These are phyloP conservation scores for Megalurothrips usitatus DNA, from an alignment of 2,888 invertebrate genomes.

Conservation along the genomic window DNA sequence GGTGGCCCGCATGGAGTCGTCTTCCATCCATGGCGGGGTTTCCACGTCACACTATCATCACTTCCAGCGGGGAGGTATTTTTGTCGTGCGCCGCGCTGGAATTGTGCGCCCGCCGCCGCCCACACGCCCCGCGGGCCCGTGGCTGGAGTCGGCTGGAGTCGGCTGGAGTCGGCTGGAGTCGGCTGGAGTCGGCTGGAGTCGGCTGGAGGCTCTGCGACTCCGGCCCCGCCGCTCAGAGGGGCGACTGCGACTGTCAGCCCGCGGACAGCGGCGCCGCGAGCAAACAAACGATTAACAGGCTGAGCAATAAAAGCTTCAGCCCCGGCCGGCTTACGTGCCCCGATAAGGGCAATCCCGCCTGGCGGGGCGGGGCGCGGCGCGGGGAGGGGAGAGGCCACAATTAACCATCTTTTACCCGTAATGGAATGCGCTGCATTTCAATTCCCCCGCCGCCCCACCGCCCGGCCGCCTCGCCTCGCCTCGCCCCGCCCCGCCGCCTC, in stretches of 20 bases:
- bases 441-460: not conserved
- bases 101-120: too few species aligned
- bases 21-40: too few species aligned
- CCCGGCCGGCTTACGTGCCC: not conserved
- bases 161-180: too few species aligned
- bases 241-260: not conserved
- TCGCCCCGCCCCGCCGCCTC: not conserved
- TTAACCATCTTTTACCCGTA: conserved; percentile 11
- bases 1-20: too few species aligned
- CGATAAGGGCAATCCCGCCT: not conserved
- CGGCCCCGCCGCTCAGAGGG: too few species aligned
- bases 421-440: conserved; percentile 3
- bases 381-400: not conserved
- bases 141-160: too few species aligned
- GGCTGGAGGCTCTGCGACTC: too few species aligned
- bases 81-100: too few species aligned
- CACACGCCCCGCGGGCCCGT: too few species aligned
- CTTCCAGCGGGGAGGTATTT: too few species aligned
- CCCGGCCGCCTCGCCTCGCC: not conserved
- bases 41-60: too few species aligned
- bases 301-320: not conserved
- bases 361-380: not conserved
- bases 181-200: too few species aligned
- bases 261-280: not conserved
- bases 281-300: not conserved